Conservation (phyloP, 2,113 vertebrate genomes). For the Ornithorhynchus anatinus region DNA sequence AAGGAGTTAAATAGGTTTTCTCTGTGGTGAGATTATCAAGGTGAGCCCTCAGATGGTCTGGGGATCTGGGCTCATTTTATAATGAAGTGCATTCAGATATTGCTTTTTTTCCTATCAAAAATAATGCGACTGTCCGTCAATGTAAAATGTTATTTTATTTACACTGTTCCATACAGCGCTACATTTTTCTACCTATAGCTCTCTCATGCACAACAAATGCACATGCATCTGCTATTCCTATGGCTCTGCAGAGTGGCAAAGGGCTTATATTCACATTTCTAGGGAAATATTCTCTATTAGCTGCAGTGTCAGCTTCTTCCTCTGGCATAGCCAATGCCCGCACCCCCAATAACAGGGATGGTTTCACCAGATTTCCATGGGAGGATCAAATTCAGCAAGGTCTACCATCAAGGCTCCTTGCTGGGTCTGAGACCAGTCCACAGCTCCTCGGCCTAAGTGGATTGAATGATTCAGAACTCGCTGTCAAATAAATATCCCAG, state of each 20-base stretch:
- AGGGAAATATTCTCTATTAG: background rate
- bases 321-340: too few species aligned
- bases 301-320: too few species aligned
- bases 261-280: background rate
- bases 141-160: constrained; percentile 18
- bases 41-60: constrained; percentile 15
- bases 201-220: too few species aligned
- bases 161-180: background rate
- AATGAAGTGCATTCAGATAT: constrained; percentile 27
- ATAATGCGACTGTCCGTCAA: constrained; percentile 5
- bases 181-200: background rate
- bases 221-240: background rate
- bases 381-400: too few species aligned
- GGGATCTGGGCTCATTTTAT: constrained; percentile 44
- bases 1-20: constrained; percentile 42
- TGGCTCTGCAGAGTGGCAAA: background rate
- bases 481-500: too few species aligned
- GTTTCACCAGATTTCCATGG: too few species aligned
- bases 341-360: too few species aligned
- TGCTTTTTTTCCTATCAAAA: constrained; percentile 31
- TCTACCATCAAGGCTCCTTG: too few species aligned
- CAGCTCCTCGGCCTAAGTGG: too few species aligned
- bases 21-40: constrained; percentile 21
- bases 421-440: too few species aligned
- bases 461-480: too few species aligned